Base-by-base conservation (phyloP, 2,797 vertebrate species). In the Arctocebus calabarensis region DNA sequence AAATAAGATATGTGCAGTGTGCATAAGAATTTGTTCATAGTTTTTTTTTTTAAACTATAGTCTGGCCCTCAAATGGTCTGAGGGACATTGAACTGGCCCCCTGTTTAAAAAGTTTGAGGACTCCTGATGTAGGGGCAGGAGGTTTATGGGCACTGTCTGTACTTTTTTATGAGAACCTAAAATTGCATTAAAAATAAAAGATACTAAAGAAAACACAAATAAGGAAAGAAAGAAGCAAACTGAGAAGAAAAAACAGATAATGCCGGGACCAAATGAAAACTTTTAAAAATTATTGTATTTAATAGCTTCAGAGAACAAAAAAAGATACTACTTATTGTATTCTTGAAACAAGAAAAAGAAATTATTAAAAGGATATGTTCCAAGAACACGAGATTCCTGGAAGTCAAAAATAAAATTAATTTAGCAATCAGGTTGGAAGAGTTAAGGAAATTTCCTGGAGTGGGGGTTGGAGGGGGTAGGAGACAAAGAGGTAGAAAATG, bases 321-420 rank as follows among this genome's bases (percentile, higher is more conserved):
- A 83, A 37, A 62, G 48, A 52, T 16, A 52, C 48, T 52, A 89
- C 20, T 82, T 52, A 81, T 14, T 73, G 5, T 32, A 92, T 70
- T 14, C 19, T 34, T 94, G 70, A 91, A 78, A 84, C 17, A 91
- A 92, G 70, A 57, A 90, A 20, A 94, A 59, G n/a, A 79, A 78
- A 83, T 92, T 73, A 92, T 79, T 81, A 68, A 84, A 74, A 78
- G 37, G 4, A 5, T 84, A 57, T 23, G 29, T 68, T 85, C 34
- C 75, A 48, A 90, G 48, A 84, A 83, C 22, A 62, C 13, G 87
- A 34, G 52, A 84, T 7, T 40, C 40, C 40, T 61, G 66, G 55
- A 68, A 77, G 62, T 75, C 13, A 85, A 75, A 83, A 90, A 70
- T 59, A 68, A 34, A 92, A 88, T 71, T 74, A 68, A 59, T 74